Conservation (phyloP, 1,140 invertebrate genomes). For the Anoplophora glabripennis region DNA sequence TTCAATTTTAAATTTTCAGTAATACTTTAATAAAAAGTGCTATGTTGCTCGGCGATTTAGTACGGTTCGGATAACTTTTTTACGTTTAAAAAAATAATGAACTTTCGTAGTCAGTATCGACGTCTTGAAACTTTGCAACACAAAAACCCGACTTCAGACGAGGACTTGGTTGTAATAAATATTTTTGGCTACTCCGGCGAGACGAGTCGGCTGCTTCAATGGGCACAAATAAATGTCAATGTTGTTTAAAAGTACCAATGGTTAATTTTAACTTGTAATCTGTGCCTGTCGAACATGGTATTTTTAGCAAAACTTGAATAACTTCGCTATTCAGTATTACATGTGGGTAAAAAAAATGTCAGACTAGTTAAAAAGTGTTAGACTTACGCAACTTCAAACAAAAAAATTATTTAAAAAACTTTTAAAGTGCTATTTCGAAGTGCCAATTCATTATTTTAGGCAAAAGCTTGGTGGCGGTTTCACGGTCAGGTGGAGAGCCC, state of each 20-base stretch:
- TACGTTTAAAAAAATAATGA: too few relatives aligned
- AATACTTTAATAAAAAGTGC: too few relatives aligned
- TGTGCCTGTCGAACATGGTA: constrained; percentile 44
- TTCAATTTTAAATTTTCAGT: too few relatives aligned
- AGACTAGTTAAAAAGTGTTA: constrained; percentile 11
- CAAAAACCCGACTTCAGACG: too few relatives aligned
- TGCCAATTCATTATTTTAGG: constrained; percentile 44
- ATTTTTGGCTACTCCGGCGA: too few relatives aligned
- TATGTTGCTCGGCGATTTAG: too few relatives aligned
- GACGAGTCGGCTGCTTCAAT: too few relatives aligned
- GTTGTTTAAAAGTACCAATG: constrained; percentile 42
- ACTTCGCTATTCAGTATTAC: constrained; percentile 40
- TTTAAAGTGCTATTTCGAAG: constrained; percentile 48
- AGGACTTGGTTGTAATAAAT: too few relatives aligned
- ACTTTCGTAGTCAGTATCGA: too few relatives aligned
- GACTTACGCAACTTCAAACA: constrained; percentile 8
- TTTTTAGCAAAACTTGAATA: constrained; percentile 27
- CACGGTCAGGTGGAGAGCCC: not conserved
- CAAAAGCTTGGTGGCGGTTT: constrained; percentile 20
- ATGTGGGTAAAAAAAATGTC: constrained; percentile 30
- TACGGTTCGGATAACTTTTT: too few relatives aligned
- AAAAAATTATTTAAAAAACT: constrained; percentile 11
- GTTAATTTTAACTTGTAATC: constrained; percentile 44
- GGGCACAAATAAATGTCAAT: constrained; percentile 33
- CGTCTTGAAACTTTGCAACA: too few relatives aligned